These are phyloP conservation scores for Temnothorax ravouxi DNA, from an alignment of 2,888 invertebrate species.

Conservation along the genomic window DNA sequence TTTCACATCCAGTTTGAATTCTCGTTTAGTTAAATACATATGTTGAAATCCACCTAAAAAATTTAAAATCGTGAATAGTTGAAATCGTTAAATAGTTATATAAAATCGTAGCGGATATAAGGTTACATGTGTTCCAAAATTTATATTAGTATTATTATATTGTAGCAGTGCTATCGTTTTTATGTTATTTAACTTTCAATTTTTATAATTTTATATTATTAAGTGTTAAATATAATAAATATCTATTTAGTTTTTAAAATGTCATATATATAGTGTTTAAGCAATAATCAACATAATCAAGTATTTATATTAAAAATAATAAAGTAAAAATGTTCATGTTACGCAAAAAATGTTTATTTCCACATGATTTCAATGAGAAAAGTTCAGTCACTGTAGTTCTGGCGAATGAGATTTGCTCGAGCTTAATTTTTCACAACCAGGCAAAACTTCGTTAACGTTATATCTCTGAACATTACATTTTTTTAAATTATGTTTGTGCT, in stretches of 20 bases:
- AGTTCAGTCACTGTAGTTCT: slow-evolving; percentile 4
- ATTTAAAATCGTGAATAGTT: neutral
- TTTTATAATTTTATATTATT: neutral
- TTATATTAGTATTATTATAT: neutral
- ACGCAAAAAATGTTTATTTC: slow-evolving; percentile 22
- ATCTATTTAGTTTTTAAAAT: neutral
- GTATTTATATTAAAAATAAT: neutral
- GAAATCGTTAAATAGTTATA: neutral
- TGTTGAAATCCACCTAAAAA: neutral
- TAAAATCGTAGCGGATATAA: neutral
- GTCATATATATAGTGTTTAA: neutral
- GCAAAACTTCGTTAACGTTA: slow-evolving; percentile 25
- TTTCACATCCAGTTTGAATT: neutral
- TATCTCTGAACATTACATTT: slow-evolving; percentile 31
- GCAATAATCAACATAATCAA: neutral
- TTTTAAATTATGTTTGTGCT: slow-evolving; percentile 10
- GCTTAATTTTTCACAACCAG: slow-evolving; percentile 32
- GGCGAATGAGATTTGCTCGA: slow-evolving; percentile 19
- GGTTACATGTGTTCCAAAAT: neutral
- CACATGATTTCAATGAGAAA: slow-evolving; percentile 1
- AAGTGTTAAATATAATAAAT: neutral
- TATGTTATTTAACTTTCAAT: neutral
- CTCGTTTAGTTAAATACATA: neutral
- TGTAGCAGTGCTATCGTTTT: neutral
- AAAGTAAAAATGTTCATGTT: neutral